Percentiles rank a stretch among this genome's conserved stretches.
These are phyloP conservation scores for Phenacoccus solenopsis DNA, from an alignment of 1,140 invertebrate genomes.

Conservation along the genomic window DNA sequence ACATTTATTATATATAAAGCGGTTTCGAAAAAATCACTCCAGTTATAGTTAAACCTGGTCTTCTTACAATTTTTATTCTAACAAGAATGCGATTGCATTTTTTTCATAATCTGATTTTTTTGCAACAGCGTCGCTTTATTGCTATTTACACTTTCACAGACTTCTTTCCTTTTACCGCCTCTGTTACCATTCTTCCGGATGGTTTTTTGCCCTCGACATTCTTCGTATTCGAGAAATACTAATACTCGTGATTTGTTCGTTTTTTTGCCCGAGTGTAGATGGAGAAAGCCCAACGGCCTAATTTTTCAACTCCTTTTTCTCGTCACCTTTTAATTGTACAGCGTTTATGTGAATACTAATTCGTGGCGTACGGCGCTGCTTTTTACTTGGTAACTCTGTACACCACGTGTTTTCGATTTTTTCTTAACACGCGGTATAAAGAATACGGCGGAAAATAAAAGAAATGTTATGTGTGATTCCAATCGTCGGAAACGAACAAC, in stretches of 20 bases:
- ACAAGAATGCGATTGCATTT: neutral
- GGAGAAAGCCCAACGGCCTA: neutral
- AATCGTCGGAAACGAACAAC: neutral
- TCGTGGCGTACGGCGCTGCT: neutral
- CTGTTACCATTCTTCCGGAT: neutral
- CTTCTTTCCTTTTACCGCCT: neutral
- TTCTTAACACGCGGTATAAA: neutral
- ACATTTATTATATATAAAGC: neutral
- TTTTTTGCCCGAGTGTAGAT: neutral
- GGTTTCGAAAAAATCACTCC: neutral
- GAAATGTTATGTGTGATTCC: constrained; percentile 1
- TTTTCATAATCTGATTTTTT: neutral
- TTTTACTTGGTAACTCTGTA: neutral
- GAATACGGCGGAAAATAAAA: neutral
- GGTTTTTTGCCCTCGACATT: neutral
- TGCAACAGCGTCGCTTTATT: neutral
- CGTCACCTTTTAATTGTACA: neutral
- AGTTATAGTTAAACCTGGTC: neutral
- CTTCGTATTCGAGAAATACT: neutral
- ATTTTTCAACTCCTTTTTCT: neutral
- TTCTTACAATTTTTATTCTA: neutral
- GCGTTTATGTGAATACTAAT: neutral
- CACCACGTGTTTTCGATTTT: neutral
- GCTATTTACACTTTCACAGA: neutral
- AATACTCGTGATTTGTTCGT: neutral